Evolutionary conservation across 2,797 vertebrate genomes (phyloP).

Genomic region (Danio kyathit): DNA sequence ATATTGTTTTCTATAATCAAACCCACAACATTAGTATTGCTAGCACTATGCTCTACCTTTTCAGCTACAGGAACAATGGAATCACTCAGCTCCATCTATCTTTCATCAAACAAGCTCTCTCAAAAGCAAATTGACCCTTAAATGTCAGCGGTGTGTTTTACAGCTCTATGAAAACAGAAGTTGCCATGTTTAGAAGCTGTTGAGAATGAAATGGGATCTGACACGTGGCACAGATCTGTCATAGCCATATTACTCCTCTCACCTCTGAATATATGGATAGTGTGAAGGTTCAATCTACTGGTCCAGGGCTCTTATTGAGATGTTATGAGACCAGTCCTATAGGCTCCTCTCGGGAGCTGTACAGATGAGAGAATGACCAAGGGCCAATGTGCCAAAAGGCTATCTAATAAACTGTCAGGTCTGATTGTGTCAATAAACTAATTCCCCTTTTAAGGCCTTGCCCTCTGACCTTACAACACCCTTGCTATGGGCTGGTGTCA

Average conservation of each 20-base stretch:
- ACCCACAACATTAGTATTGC: not conserved
- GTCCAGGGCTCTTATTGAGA: slow-evolving; percentile 65
- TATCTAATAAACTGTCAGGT: slow-evolving; percentile 86
- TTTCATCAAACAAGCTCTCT: slow-evolving; percentile 39
- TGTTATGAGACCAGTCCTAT: slow-evolving; percentile 70
- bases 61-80: slow-evolving; percentile 13
- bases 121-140: slow-evolving; percentile 44
- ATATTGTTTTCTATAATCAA: not conserved
- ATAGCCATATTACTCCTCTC: slow-evolving; percentile 52
- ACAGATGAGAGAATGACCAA: slow-evolving; percentile 75
- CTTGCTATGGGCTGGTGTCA: slow-evolving; percentile 70
- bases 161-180: slow-evolving; percentile 48
- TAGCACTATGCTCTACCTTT: not conserved
- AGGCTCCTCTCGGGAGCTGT: slow-evolving; percentile 73
- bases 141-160: slow-evolving; percentile 54
- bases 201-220: slow-evolving; percentile 45
- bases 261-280: slow-evolving; percentile 52
- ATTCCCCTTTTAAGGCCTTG: slow-evolving; percentile 80
- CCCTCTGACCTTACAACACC: slow-evolving; percentile 79
- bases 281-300: slow-evolving; percentile 72
- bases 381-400: slow-evolving; percentile 76
- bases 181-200: slow-evolving; percentile 37
- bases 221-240: slow-evolving; percentile 45
- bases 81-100: slow-evolving; percentile 26
- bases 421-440: slow-evolving; percentile 85